These are phyloP conservation scores for Halesus radiatus DNA, from an alignment of 1,140 invertebrate species.

Conservation along the genomic window DNA sequence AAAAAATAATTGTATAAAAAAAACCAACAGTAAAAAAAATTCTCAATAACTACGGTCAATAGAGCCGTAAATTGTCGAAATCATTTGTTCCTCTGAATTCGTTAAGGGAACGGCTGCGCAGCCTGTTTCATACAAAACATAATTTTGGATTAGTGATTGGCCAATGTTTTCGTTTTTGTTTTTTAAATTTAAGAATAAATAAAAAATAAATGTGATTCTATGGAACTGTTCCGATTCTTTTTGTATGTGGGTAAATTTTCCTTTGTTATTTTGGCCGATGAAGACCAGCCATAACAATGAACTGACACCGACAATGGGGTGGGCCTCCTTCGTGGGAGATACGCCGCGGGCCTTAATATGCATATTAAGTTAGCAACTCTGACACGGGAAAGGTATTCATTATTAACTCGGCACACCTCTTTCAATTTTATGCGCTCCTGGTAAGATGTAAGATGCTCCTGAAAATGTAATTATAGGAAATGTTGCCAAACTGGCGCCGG, in stretches of 20 bases:
- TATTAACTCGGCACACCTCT: constrained; percentile 16
- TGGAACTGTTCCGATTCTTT: background rate
- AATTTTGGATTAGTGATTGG: no score
- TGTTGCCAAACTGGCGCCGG: background rate
- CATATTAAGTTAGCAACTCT: constrained; percentile 26
- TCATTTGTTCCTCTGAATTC: no score
- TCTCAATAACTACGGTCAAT: no score
- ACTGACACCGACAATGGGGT: background rate
- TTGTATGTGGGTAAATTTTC: background rate
- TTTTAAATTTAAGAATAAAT: no score
- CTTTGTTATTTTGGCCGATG: background rate
- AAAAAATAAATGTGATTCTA: no score
- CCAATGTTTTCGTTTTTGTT: no score
- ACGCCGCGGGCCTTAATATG: constrained; percentile 20
- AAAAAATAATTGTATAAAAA: no score
- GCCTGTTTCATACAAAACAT: no score
- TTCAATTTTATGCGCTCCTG: constrained; percentile 29
- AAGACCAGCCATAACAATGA: background rate
- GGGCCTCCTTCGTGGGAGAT: background rate
- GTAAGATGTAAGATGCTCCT: no score
- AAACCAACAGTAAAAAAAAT: no score
- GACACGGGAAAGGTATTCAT: constrained; percentile 11
- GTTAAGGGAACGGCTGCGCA: no score
- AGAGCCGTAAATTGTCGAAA: no score
- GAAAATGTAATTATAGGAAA: constrained; percentile 25